These are phyloP conservation scores for Sylvicola cinctus DNA, from an alignment of 2,888 invertebrate species.

Conservation along the genomic window DNA sequence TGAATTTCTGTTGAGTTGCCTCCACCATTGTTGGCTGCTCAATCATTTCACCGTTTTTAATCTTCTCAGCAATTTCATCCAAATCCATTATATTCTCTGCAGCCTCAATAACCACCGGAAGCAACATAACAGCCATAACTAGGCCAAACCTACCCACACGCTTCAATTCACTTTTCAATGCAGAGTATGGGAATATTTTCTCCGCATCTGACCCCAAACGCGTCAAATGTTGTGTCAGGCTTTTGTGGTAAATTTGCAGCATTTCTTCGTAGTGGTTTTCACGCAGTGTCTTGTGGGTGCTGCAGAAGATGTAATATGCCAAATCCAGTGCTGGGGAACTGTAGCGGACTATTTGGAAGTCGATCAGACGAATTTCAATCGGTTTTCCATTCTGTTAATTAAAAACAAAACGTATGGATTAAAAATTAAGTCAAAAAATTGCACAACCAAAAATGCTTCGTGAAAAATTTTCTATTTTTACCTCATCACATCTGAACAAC, in stretches of 20 bases:
- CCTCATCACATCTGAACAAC: slow-evolving; percentile 13
- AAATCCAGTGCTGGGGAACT: slow-evolving; percentile 19
- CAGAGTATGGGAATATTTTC: slow-evolving; percentile 12
- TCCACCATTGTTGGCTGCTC: background rate
- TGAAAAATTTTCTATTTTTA: too few relatives aligned
- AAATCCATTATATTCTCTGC: too few relatives aligned
- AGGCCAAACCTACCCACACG: slow-evolving; percentile 15
- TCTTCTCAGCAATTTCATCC: background rate
- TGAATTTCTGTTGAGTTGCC: slow-evolving; percentile 5
- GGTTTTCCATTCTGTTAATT: too few relatives aligned
- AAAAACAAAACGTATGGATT: too few relatives aligned
- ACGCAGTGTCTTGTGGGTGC: slow-evolving; percentile 15
- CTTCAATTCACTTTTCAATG: slow-evolving; percentile 14
- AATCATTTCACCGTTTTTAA: background rate
- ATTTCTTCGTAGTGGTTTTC: slow-evolving; percentile 12
- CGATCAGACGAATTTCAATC: slow-evolving; percentile 15
- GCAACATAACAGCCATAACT: slow-evolving; percentile 16
- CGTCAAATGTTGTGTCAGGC: too few relatives aligned
- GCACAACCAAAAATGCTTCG: too few relatives aligned
- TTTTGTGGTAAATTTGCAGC: slow-evolving; percentile 14
- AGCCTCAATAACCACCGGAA: slow-evolving; percentile 18
- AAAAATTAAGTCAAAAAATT: too few relatives aligned
- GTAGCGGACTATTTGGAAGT: slow-evolving; percentile 20
- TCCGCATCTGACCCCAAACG: slow-evolving; percentile 14
- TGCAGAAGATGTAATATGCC: slow-evolving; percentile 17